A percentile compares a stretch with the other conserved stretches of the same genome.
These are phyloP conservation scores for Catagonus wagneri DNA, from an alignment of 2,113 vertebrate genomes.

Conservation along the genomic window DNA sequence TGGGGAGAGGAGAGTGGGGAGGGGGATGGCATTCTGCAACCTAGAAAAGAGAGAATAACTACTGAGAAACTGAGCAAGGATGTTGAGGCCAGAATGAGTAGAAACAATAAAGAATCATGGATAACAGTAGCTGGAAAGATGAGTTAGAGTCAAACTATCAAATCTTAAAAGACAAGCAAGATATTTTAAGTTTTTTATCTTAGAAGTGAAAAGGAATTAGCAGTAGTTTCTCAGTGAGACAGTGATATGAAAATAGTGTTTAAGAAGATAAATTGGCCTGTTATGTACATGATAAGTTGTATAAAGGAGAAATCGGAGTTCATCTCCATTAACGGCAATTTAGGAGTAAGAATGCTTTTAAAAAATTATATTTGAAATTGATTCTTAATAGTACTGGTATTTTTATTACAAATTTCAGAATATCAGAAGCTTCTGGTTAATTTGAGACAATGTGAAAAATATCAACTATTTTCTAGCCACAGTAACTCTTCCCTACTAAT, in stretches of 20 bases:
- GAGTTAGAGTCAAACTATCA: not conserved
- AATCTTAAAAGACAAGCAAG: conserved; percentile 37
- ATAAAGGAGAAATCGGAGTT: conserved; percentile 50
- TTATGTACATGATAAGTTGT: not conserved
- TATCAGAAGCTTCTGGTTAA: not conserved
- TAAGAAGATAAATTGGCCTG: not conserved
- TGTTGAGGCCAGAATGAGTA: not conserved
- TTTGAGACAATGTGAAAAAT: not conserved
- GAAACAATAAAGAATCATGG: not conserved
- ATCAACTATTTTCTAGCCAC: not conserved
- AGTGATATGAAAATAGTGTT: conserved; percentile 27
- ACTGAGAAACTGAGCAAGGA: not conserved
- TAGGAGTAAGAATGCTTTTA: not conserved
- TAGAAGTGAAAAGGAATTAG: not conserved
- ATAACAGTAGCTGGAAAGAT: not conserved
- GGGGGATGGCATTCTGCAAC: not conserved
- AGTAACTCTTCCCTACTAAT: conserved; percentile 6
- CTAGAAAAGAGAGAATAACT: not conserved
- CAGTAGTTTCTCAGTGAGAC: not conserved
- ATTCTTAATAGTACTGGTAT: not conserved
- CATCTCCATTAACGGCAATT: conserved; percentile 19
- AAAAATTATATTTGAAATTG: conserved; percentile 4
- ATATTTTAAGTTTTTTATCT: not conserved
- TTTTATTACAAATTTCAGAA: conserved; percentile 46
- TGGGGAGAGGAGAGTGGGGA: fast-evolving